Evolutionary conservation across 2,797 vertebrate species (phyloP).

Genomic region (Sebastiscus tertius): DNA sequence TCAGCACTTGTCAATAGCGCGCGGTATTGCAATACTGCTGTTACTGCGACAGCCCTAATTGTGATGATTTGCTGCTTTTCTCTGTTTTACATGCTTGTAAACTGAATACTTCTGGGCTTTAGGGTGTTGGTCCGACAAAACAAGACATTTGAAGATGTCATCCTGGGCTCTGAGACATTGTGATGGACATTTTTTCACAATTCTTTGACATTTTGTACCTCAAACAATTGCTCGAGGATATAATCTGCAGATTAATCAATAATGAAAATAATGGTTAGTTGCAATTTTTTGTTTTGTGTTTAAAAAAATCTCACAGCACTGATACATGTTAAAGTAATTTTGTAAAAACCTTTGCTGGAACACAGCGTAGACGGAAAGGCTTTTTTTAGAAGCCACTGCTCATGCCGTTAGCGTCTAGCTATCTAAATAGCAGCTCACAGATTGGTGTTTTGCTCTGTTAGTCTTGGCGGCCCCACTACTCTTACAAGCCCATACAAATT

Average conservation of each 20-base stretch:
- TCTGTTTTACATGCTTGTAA: background rate
- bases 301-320: background rate
- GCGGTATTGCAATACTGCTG: too few relatives aligned
- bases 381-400: background rate
- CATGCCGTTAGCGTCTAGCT: background rate
- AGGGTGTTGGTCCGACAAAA: background rate
- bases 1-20: too few relatives aligned
- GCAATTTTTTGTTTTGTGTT: background rate
- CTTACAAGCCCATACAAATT: background rate
- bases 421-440: background rate
- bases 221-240: too few relatives aligned
- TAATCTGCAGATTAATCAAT: background rate
- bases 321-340: background rate
- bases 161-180: background rate
- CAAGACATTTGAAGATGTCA: background rate
- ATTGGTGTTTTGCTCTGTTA: background rate
- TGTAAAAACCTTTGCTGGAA: background rate
- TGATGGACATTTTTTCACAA: background rate
- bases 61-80: background rate
- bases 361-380: background rate
- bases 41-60: too few relatives aligned
- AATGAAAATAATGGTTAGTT: background rate
- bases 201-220: background rate
- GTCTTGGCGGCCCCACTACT: background rate
- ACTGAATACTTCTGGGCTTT: background rate